A percentile compares a stretch with the other conserved stretches of the same genome.
These are phyloP conservation scores for Sisyra terminalis DNA, from an alignment of 2,888 invertebrate genomes.

Conservation along the genomic window DNA sequence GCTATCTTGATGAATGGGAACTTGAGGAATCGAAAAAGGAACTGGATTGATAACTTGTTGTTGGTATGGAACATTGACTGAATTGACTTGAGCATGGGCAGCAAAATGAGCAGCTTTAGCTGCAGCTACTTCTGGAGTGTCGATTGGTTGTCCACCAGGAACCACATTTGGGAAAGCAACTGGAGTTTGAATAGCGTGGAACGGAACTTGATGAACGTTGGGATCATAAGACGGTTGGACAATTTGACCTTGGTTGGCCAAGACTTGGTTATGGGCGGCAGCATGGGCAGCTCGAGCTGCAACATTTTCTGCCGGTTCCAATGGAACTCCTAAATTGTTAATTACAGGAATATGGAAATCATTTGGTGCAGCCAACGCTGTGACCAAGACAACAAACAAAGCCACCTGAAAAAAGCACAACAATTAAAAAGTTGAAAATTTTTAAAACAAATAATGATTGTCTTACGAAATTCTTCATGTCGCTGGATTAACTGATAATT, in stretches of 20 bases:
- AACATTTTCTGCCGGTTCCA: slow-evolving; percentile 7
- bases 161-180: not conserved
- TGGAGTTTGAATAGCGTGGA: not conserved
- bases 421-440: not conserved
- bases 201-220: not conserved
- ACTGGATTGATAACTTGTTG: not conserved
- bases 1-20: too few species aligned
- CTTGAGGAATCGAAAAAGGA: too few species aligned
- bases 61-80: not conserved
- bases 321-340: slow-evolving; percentile 5
- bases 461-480: not conserved
- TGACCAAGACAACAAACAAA: not conserved
- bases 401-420: not conserved
- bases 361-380: not conserved
- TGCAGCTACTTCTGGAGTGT: too few species aligned
- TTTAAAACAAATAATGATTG: not conserved
- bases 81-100: not conserved
- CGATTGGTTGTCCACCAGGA: not conserved
- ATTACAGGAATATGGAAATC: slow-evolving; percentile 4
- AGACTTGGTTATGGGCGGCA: slow-evolving; percentile 8
- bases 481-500: not conserved
- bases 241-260: not conserved
- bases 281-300: slow-evolving; percentile 12
- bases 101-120: not conserved
- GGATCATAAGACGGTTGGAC: not conserved